Evolutionary conservation across 2,888 invertebrate species (phyloP).

Genomic region (Morpho achilles): DNA sequence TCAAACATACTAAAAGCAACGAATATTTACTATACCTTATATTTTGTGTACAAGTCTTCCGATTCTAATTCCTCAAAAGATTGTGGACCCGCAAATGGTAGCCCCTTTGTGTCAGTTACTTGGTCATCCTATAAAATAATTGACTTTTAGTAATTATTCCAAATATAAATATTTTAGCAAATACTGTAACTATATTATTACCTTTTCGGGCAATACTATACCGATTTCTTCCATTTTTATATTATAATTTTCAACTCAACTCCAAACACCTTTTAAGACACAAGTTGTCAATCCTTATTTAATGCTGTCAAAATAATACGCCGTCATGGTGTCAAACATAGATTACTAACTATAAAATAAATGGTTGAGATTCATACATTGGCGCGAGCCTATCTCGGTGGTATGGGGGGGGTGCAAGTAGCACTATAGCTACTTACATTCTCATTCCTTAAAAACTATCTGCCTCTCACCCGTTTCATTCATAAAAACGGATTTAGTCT

Average conservation of each 20-base stretch:
- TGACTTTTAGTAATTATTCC: conserved; percentile 1
- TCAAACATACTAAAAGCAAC: neutral
- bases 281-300: too few relatives aligned
- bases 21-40: conserved; percentile 83
- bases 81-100: conserved; percentile 83
- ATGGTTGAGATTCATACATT: too few relatives aligned
- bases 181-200: conserved; percentile 43
- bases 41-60: conserved; percentile 97
- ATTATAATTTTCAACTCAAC: conserved; percentile 8
- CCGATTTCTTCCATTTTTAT: conserved; percentile 89
- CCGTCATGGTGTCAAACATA: conserved; percentile 32
- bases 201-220: conserved; percentile 88
- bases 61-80: conserved; percentile 90
- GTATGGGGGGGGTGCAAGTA: too few relatives aligned
- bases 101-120: conserved; percentile 81
- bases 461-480: too few relatives aligned
- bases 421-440: too few relatives aligned
- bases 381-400: too few relatives aligned
- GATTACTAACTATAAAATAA: too few relatives aligned
- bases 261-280: too few relatives aligned
- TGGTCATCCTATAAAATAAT: conserved; percentile 79
- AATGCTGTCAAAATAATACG: conserved; percentile 27
- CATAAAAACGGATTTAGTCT: too few relatives aligned
- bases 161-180: neutral
- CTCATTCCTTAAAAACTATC: too few relatives aligned